Evolutionary conservation across 2,888 invertebrate genomes (phyloP), one percentile per base, ranked within the genome.

Genomic region (Polymixis flavicincta): DNA sequence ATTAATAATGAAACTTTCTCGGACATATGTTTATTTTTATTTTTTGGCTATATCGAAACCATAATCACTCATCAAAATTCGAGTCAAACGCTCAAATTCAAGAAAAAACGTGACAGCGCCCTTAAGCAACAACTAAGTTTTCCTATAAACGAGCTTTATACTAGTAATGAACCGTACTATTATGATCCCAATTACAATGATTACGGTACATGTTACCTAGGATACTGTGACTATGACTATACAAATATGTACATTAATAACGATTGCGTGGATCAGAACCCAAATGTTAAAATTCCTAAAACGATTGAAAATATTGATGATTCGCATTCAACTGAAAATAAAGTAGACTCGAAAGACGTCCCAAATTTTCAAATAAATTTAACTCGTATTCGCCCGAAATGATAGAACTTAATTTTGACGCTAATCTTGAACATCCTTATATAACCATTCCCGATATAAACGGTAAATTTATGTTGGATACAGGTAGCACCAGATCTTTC

Each of bases 401-500:
- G 17, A 61, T 61, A 61, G 60, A 60, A 22, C 60, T 60, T 37
- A 60, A 42, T 3, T 63, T 63, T 17, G 42, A 63, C 42, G 63
- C 42, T 5, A 63, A 25, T 52, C 32, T 52, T 4, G 52, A 52
- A 65, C 65, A 65, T 52, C 65, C 65, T 14, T 32, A 65, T 8
- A 52, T 52, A 65, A 3, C 0, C 50, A 65, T 65, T 8, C 48
- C 65, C 3, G 65, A 50, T 0, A 65, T 65, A 65, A 22, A 52
- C 50, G 32, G 65, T 19, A 64, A 64, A 64, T 48, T 48, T 25
- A 64, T 64, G 64, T 48, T 64, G 11, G 59, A 59, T 19, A 59
- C 59, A 59, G 59, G 57, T 25, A 57, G 57, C 50, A 50, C 50
- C 8, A 37, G 60, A 32, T 60, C 60, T 22, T 60, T 37, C 22